Percentiles rank a stretch among this genome's conserved stretches.
Evolutionary conservation across 2,113 vertebrate genomes (phyloP).

Genomic region (Datnioides undecimradiatus): DNA sequence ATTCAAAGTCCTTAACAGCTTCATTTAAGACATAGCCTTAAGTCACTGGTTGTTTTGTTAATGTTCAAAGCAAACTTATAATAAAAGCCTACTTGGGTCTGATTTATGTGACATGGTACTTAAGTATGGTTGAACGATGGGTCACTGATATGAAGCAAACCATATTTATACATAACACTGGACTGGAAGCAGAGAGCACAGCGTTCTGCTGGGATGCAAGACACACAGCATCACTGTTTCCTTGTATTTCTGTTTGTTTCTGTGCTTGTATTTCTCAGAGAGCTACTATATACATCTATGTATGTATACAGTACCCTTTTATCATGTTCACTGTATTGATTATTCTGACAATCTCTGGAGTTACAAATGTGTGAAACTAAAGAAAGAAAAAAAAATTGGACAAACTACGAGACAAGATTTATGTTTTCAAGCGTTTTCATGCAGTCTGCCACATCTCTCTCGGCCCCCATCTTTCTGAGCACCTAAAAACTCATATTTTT

Average conservation of each 20-base stretch:
- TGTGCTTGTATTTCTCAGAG: neutral
- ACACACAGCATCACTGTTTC: neutral
- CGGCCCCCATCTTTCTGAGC: neutral
- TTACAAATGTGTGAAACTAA: neutral
- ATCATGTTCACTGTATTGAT: neutral
- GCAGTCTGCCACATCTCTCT: conserved; percentile 3
- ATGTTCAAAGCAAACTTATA: conserved; percentile 17
- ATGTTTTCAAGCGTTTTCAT: conserved; percentile 14
- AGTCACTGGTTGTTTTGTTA: conserved; percentile 34
- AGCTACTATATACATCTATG: neutral
- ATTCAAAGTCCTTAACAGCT: conserved; percentile 21
- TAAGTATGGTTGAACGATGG: neutral
- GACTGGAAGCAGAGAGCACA: neutral
- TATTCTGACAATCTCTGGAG: neutral
- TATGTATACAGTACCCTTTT: too few species aligned
- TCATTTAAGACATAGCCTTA: conserved; percentile 35
- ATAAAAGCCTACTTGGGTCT: neutral
- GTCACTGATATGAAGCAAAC: neutral
- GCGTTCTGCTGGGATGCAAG: neutral
- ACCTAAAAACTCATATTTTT: conserved; percentile 18
- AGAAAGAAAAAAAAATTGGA: neutral
- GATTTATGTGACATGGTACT: conserved; percentile 5
- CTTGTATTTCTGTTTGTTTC: too few species aligned
- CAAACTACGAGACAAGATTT: neutral
- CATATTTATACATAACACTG: neutral